These are phyloP conservation scores for Chiridota heheva DNA, from an alignment of 35 echinoderm and acorn worm genomes.

Conservation along the genomic window DNA sequence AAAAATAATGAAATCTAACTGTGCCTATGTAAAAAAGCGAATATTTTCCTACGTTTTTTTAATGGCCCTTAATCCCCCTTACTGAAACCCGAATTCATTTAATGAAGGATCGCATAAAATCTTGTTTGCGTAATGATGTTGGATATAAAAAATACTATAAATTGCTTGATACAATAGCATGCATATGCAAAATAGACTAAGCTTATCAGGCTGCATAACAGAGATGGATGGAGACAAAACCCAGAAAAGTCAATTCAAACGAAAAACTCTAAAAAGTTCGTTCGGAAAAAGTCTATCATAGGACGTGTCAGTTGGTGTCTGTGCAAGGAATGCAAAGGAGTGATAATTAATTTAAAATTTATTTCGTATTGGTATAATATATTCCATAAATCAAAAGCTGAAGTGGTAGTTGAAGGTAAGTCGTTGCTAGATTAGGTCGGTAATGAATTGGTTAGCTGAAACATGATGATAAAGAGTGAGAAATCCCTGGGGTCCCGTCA, in stretches of 20 bases:
- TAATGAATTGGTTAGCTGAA: not conserved
- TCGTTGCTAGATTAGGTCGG: too few relatives aligned
- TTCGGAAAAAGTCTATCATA: too few relatives aligned
- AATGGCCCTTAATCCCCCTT: not conserved
- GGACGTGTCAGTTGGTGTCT: too few relatives aligned
- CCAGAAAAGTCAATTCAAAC: not conserved
- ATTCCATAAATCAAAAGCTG: not conserved
- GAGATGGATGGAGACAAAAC: not conserved
- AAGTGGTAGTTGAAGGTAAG: not conserved
- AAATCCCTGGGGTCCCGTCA: not conserved
- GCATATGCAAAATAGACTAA: not conserved
- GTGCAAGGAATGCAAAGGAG: too few relatives aligned
- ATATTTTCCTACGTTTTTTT: constrained; percentile 22
- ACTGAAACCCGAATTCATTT: constrained; percentile 12
- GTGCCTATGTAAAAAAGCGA: constrained; percentile 21
- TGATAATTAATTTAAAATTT: too few relatives aligned
- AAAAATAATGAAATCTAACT: constrained; percentile 25
- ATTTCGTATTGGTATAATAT: not conserved
- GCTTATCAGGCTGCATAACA: not conserved
- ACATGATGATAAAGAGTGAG: too few relatives aligned
- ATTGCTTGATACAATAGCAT: not conserved
- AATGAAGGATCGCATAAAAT: not conserved
- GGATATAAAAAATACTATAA: not conserved
- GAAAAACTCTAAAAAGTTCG: too few relatives aligned
- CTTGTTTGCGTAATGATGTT: not conserved